phyloP scores from a whole-genome alignment of 2,888 invertebrate species.

The Achlya flavicornis region DNA sequence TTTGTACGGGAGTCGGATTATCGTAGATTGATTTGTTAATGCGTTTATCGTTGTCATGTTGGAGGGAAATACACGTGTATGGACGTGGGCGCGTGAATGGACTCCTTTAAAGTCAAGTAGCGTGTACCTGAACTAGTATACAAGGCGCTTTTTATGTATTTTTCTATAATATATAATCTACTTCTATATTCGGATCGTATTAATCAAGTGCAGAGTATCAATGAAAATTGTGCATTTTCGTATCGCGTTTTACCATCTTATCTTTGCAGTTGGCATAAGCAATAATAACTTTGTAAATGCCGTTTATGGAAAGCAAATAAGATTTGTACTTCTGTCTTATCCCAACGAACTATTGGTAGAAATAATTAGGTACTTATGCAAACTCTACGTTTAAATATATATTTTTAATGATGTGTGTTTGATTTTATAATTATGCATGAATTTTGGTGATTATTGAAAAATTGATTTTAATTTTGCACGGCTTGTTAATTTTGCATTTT shows the following conservation, averaged over 20 bases:
- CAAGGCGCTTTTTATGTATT: not conserved
- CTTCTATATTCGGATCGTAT: too few relatives aligned
- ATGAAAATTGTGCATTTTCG: too few relatives aligned
- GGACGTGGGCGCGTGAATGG: not conserved
- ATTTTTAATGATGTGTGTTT: not conserved
- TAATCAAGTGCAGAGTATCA: too few relatives aligned
- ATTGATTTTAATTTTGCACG: not conserved
- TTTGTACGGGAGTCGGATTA: conserved; percentile 31
- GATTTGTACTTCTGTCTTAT: too few relatives aligned
- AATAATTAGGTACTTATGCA: too few relatives aligned
- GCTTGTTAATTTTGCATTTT: not conserved
- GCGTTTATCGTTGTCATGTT: conserved; percentile 21
- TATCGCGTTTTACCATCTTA: too few relatives aligned
- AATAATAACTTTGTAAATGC: too few relatives aligned
- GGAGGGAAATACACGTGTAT: not conserved
- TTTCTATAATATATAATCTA: too few relatives aligned
- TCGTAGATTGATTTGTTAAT: conserved; percentile 47
- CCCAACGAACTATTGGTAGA: too few relatives aligned
- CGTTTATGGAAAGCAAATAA: too few relatives aligned
- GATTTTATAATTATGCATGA: not conserved
- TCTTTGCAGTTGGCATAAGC: too few relatives aligned
- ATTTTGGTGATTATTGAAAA: not conserved
- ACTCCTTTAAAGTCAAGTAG: not conserved
- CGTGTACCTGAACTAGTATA: not conserved
- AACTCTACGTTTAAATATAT: not conserved